These are phyloP conservation scores for Lophius americanus DNA, from an alignment of 2,797 vertebrate species.

Conservation along the genomic window DNA sequence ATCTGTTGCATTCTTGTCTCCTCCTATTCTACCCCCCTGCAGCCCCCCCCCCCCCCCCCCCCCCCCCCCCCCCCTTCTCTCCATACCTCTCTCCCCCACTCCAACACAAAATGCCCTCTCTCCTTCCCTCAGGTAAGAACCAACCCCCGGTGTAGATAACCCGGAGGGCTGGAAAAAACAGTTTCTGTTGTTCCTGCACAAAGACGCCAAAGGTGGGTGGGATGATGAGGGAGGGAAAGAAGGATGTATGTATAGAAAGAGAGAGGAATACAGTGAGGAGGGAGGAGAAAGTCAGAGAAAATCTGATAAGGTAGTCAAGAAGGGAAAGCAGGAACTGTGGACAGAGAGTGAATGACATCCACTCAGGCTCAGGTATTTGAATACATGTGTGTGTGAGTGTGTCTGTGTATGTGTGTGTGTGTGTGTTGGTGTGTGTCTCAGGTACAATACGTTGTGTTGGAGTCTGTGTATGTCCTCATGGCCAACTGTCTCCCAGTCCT, in stretches of 20 bases:
- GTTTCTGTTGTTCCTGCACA: constrained; percentile 68
- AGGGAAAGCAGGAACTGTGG: constrained; percentile 12
- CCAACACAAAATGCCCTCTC: constrained; percentile 69
- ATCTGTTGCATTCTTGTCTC: constrained; percentile 41
- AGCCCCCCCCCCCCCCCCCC: not conserved
- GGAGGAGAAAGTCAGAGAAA: constrained; percentile 2
- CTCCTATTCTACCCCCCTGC: constrained; percentile 11
- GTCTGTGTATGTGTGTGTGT: constrained; percentile 52
- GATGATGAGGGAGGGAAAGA: constrained; percentile 7
- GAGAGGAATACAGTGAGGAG: not conserved
- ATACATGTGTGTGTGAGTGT: constrained; percentile 27
- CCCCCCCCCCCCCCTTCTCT: constrained; percentile 24
- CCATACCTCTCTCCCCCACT: constrained; percentile 32
- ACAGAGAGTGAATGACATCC: constrained; percentile 27
- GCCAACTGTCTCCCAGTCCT: constrained; percentile 79
- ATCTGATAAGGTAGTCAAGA: constrained; percentile 9
- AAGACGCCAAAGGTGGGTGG: constrained; percentile 49
- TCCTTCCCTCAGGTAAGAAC: constrained; percentile 60
- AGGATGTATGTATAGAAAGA: constrained; percentile 19
- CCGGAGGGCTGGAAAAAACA: constrained; percentile 28
- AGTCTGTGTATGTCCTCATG: constrained; percentile 80
- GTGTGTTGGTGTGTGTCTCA: constrained; percentile 64
- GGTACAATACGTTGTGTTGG: constrained; percentile 82
- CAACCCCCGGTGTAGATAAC: constrained; percentile 30
- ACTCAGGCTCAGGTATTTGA: constrained; percentile 33